A percentile compares a stretch with the other conserved stretches of the same genome.
Conservation (phyloP, 2,888 invertebrate genomes). For the Acrobasis consociella region DNA sequence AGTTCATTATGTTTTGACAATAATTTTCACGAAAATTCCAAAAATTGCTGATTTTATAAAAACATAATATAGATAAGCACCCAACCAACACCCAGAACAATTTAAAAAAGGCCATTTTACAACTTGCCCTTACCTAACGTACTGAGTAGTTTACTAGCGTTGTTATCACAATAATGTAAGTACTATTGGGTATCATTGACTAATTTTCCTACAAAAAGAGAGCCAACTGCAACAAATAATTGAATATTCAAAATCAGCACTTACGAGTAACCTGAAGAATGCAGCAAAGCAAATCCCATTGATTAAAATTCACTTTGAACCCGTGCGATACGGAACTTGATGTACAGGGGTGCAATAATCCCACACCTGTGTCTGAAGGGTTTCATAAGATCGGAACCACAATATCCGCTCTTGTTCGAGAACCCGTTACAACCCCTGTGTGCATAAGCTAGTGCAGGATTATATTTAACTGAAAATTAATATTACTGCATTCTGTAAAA, state of each 20-base stretch:
- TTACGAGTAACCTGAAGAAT: not conserved
- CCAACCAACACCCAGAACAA: too few relatives aligned
- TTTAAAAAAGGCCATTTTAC: too few relatives aligned
- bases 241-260: not conserved
- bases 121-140: too few relatives aligned
- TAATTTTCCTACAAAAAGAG: too few relatives aligned
- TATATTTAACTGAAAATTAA: not conserved
- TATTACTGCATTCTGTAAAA: not conserved
- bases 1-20: too few relatives aligned
- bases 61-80: too few relatives aligned
- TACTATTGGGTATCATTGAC: too few relatives aligned
- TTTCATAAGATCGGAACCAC: slow-evolving; percentile 29
- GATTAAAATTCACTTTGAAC: slow-evolving; percentile 20
- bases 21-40: too few relatives aligned
- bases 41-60: too few relatives aligned
- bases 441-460: not conserved
- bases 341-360: slow-evolving; percentile 26
- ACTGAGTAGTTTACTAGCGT: too few relatives aligned
- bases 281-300: slow-evolving; percentile 12
- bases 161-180: too few relatives aligned
- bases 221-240: too few relatives aligned
- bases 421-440: slow-evolving; percentile 2
- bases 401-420: not conserved
- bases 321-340: slow-evolving; percentile 4
- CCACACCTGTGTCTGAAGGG: slow-evolving; percentile 30